Evolutionary conservation across 2,888 invertebrate genomes (phyloP).

Genomic region (Osmoderma eremita): DNA sequence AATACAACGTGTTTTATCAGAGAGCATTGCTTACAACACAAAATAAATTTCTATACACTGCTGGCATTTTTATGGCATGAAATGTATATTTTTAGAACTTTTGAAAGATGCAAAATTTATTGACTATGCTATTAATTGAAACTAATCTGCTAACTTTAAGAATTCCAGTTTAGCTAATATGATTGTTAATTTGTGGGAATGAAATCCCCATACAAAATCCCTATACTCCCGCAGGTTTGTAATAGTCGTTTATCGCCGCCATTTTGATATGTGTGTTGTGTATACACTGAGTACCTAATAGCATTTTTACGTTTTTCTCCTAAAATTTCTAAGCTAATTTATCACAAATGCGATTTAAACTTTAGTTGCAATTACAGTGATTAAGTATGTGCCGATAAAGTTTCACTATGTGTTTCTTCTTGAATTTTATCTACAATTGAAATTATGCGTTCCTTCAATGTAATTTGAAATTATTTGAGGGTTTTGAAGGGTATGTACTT

Average conservation of each 20-base stretch:
- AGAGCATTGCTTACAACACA: too few species aligned
- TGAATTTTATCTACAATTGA: slow-evolving; percentile 41
- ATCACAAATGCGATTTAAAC: slow-evolving; percentile 36
- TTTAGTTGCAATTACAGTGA: slow-evolving; percentile 15
- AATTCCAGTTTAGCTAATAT: too few species aligned
- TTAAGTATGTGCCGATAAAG: slow-evolving; percentile 22
- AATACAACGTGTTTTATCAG: too few species aligned
- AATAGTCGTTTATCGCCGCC: slow-evolving; percentile 43
- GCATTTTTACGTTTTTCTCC: slow-evolving; percentile 31
- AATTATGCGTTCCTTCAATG: slow-evolving; percentile 41
- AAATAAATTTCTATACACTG: too few species aligned
- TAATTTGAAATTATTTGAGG: slow-evolving; percentile 42
- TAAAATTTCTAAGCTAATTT: slow-evolving; percentile 12
- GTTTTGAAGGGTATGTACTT: slow-evolving; percentile 41
- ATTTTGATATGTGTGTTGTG: slow-evolving; percentile 44
- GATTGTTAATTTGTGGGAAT: not conserved
- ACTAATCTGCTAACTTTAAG: too few species aligned
- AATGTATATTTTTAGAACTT: too few species aligned
- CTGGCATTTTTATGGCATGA: too few species aligned
- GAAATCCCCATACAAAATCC: slow-evolving; percentile 24
- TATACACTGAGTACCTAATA: slow-evolving; percentile 37
- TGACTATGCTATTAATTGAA: too few species aligned
- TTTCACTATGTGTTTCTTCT: slow-evolving; percentile 34
- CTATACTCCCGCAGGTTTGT: slow-evolving; percentile 41
- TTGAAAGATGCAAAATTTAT: too few species aligned